These are phyloP conservation scores for Scaptomyza hsui DNA, from an alignment of 1,140 invertebrate species.

Conservation along the genomic window DNA sequence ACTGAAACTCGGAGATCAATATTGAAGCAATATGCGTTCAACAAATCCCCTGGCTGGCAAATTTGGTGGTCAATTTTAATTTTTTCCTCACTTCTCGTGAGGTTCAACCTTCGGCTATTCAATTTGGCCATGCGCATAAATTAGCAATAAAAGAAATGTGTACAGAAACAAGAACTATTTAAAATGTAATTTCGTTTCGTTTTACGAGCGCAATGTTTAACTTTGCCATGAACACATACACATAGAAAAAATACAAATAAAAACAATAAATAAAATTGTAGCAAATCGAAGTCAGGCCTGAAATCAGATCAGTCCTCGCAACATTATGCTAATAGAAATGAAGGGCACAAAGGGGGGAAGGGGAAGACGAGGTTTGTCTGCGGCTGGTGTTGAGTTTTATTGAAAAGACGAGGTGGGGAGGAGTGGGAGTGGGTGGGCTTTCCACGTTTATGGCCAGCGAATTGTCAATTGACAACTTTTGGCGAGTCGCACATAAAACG, in stretches of 20 bases:
- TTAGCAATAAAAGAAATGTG: slow-evolving; percentile 64
- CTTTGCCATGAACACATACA: slow-evolving; percentile 17
- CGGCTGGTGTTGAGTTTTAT: slow-evolving; percentile 66
- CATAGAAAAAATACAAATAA: slow-evolving; percentile 33
- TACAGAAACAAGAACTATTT: slow-evolving; percentile 67
- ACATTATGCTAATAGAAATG: slow-evolving; percentile 79
- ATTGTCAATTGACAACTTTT: slow-evolving; percentile 75
- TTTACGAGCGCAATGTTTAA: slow-evolving; percentile 48
- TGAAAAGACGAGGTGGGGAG: slow-evolving; percentile 45
- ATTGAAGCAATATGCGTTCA: slow-evolving; percentile 36
- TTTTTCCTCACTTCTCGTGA: background rate
- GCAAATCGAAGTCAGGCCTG: slow-evolving; percentile 59
- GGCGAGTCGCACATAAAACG: slow-evolving; percentile 73
- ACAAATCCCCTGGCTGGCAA: slow-evolving; percentile 16
- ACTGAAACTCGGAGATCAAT: background rate
- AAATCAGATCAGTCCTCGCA: slow-evolving; percentile 52
- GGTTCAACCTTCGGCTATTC: slow-evolving; percentile 31
- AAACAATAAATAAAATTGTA: slow-evolving; percentile 75
- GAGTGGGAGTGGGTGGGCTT: background rate
- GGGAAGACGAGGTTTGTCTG: slow-evolving; percentile 30
- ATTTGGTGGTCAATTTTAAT: slow-evolving; percentile 16
- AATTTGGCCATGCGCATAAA: slow-evolving; percentile 72
- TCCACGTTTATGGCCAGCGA: slow-evolving; percentile 53
- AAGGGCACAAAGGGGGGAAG: background rate
- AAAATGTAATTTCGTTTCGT: slow-evolving; percentile 71